phyloP scores from a whole-genome alignment of 2,888 invertebrate species.

The Pediacus dermestoides region DNA sequence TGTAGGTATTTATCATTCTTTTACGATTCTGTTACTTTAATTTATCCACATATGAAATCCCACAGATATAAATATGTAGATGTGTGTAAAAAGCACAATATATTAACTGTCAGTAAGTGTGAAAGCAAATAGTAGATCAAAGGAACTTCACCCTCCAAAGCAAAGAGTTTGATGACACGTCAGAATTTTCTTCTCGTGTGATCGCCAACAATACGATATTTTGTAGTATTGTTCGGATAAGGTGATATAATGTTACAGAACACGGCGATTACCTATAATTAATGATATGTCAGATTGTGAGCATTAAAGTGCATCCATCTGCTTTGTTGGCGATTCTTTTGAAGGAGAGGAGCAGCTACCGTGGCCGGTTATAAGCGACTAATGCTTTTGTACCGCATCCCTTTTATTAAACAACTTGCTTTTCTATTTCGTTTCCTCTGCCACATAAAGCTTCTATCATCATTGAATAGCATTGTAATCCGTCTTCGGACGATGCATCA shows the following conservation, averaged over 20 bases:
- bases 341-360: slow-evolving; percentile 33
- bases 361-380: slow-evolving; percentile 41
- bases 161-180: slow-evolving; percentile 28
- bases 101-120: too few species aligned
- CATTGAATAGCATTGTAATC: slow-evolving; percentile 39
- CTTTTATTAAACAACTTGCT: slow-evolving; percentile 39
- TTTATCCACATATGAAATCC: too few species aligned
- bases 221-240: slow-evolving; percentile 39
- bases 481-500: slow-evolving; percentile 21
- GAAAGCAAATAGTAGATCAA: too few species aligned
- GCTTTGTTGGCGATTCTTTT: slow-evolving; percentile 46
- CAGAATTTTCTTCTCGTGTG: slow-evolving; percentile 27
- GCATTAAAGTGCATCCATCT: slow-evolving; percentile 47
- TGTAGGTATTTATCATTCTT: too few species aligned
- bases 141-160: too few species aligned
- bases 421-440: slow-evolving; percentile 40
- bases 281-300: slow-evolving; percentile 47
- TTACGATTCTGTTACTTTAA: too few species aligned
- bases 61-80: too few species aligned
- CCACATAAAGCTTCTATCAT: slow-evolving; percentile 36
- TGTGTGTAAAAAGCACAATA: too few species aligned
- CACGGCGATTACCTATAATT: slow-evolving; percentile 47
- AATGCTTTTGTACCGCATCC: slow-evolving; percentile 42
- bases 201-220: slow-evolving; percentile 39
- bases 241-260: slow-evolving; percentile 42